Evolutionary conservation across 2,888 invertebrate genomes (phyloP).

Genomic region (Mythimna ferrago): DNA sequence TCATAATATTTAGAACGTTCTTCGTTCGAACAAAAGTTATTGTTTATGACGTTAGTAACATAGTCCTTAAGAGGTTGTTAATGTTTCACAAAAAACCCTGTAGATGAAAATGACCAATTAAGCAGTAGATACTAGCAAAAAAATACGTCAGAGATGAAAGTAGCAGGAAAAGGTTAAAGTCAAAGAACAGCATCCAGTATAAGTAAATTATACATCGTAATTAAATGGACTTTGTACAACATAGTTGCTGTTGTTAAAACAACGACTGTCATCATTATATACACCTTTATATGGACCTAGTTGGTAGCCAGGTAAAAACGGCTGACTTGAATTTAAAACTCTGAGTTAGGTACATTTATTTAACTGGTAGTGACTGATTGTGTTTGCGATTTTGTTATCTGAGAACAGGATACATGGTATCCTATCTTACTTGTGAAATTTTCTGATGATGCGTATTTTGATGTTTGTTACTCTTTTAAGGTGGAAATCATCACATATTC

Average conservation of each 20-base stretch:
- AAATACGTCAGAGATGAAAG: background rate
- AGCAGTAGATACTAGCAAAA: background rate
- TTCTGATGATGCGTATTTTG: background rate
- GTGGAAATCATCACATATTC: no score
- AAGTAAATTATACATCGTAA: constrained; percentile 3
- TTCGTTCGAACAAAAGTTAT: no score
- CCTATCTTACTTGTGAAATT: background rate
- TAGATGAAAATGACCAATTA: background rate
- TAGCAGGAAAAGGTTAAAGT: background rate
- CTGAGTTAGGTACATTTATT: background rate
- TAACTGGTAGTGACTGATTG: background rate
- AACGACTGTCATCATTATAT: background rate
- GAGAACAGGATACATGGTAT: background rate
- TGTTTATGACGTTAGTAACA: no score
- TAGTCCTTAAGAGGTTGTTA: no score
- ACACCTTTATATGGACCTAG: constrained; percentile 1
- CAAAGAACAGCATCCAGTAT: no score
- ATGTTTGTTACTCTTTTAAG: no score
- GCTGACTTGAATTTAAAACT: background rate
- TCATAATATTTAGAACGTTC: no score
- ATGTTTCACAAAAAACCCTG: no score
- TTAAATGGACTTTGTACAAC: constrained; percentile 27
- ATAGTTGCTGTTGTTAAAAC: constrained; percentile 17
- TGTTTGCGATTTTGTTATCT: background rate
- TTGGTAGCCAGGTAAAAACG: constrained; percentile 11